Evolutionary conservation across 2,888 invertebrate genomes (phyloP).

Genomic region (Campoplex nolae): DNA sequence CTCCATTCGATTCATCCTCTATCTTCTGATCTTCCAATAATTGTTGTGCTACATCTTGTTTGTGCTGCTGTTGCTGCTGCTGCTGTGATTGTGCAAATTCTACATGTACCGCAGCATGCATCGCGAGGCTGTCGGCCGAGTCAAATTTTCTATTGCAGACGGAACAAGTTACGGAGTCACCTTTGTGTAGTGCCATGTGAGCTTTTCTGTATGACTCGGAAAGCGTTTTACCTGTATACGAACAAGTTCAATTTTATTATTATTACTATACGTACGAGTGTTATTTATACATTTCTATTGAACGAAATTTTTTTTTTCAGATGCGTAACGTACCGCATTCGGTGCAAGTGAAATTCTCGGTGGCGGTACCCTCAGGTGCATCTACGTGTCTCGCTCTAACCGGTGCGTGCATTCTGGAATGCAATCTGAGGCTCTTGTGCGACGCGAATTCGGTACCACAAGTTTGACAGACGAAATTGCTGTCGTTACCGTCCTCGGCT

Average conservation of each 20-base stretch:
- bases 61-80: constrained; percentile 23
- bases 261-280: neutral
- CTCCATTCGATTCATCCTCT: constrained; percentile 37
- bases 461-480: constrained; percentile 87
- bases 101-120: constrained; percentile 90
- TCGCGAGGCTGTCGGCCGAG: constrained; percentile 88
- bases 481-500: constrained; percentile 67
- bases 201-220: constrained; percentile 86
- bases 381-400: constrained; percentile 86
- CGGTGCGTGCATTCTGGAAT: constrained; percentile 91
- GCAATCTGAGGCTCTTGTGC: constrained; percentile 89
- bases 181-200: constrained; percentile 89
- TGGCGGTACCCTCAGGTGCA: constrained; percentile 81
- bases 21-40: constrained; percentile 8
- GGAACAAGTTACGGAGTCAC: constrained; percentile 86
- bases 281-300: neutral
- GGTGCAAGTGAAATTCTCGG: constrained; percentile 80
- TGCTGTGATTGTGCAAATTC: constrained; percentile 74
- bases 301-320: constrained; percentile 70
- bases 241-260: neutral
- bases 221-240: constrained; percentile 78
- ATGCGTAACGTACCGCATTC: constrained; percentile 80
- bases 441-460: constrained; percentile 89
- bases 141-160: constrained; percentile 91
- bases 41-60: neutral